phyloP scores from a whole-genome alignment of 2,113 vertebrate genomes.

The Tylochromis polylepis region DNA sequence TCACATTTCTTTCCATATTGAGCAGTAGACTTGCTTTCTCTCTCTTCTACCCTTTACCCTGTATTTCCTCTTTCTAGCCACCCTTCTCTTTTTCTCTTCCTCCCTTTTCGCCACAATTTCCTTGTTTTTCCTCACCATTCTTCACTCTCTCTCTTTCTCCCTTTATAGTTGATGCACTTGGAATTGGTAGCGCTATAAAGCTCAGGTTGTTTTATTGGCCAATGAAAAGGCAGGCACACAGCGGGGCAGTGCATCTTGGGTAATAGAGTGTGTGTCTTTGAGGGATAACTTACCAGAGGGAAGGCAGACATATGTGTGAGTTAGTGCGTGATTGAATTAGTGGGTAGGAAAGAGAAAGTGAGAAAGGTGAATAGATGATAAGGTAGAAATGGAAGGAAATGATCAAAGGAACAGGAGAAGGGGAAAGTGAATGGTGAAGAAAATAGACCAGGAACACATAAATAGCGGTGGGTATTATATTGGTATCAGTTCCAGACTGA shows the following conservation, averaged over 20 bases:
- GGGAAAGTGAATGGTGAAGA: background rate
- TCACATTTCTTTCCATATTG: background rate
- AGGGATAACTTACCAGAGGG: constrained; percentile 37
- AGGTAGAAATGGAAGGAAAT: background rate
- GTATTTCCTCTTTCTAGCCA: background rate
- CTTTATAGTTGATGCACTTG: constrained; percentile 42
- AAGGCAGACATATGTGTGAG: background rate
- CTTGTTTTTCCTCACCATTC: background rate
- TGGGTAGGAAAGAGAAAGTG: background rate
- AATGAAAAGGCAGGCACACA: constrained; percentile 56
- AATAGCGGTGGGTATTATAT: background rate
- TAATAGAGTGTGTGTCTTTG: constrained; percentile 53
- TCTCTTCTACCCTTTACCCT: background rate
- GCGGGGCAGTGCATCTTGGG: constrained; percentile 57
- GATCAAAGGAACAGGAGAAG: background rate
- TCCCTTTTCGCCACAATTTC: background rate
- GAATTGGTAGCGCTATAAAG: constrained; percentile 51
- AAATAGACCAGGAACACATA: background rate
- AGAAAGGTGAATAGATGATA: background rate
- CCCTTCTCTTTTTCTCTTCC: background rate
- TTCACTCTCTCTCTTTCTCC: background rate
- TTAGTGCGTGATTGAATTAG: constrained; percentile 32
- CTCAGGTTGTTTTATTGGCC: constrained; percentile 65
- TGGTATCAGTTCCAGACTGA: background rate
- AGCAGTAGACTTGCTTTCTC: background rate